Evolutionary conservation across 2,888 invertebrate species (phyloP).

Genomic region (Cephus pygmeus): DNA sequence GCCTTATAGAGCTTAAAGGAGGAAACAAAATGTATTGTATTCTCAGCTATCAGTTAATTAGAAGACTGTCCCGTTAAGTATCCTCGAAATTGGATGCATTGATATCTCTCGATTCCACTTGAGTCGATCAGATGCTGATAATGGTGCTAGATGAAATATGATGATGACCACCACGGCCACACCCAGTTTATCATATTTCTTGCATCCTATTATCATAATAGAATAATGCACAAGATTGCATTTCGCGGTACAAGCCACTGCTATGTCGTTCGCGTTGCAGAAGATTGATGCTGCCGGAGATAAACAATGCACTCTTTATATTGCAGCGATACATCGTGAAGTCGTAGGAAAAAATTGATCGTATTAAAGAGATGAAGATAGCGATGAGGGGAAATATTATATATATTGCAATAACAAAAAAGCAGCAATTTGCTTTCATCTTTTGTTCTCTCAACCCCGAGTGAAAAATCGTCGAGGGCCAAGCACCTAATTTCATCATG

Average conservation of each 20-base stretch:
- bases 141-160: constrained; percentile 35
- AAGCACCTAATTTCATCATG: neutral
- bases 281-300: constrained; percentile 10
- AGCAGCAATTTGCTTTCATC: neutral
- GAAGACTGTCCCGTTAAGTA: no score
- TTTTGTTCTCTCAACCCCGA: neutral
- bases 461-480: neutral
- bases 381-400: no score
- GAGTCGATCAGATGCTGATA: no score
- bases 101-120: no score
- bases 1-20: no score
- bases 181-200: constrained; percentile 46
- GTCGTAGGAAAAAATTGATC: no score
- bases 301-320: neutral
- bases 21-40: no score
- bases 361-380: no score
- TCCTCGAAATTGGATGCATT: no score
- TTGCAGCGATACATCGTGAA: no score
- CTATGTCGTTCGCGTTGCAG: neutral
- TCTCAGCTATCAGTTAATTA: no score
- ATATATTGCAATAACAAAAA: neutral
- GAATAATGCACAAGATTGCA: constrained; percentile 37
- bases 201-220: constrained; percentile 52
- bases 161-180: constrained; percentile 46
- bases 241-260: neutral